Percentiles rank a stretch among this genome's conserved stretches.
phyloP scores from a whole-genome alignment of 2,888 invertebrate species.

The Epiblema foenella region DNA sequence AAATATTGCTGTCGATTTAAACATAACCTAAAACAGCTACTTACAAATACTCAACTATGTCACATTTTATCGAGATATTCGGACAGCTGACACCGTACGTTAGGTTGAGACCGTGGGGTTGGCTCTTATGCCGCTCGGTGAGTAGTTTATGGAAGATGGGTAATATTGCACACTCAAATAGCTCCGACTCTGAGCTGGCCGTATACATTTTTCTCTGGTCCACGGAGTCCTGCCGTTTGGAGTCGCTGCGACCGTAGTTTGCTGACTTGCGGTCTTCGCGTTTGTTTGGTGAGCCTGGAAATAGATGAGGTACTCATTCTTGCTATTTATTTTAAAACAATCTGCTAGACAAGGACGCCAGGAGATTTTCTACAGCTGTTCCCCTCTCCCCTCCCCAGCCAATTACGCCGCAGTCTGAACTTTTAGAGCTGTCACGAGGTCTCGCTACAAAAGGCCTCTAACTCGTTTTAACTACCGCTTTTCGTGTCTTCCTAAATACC shows the following conservation, averaged over 20 bases:
- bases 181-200: conserved; percentile 93
- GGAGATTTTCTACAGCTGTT: too few species aligned
- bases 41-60: conserved; percentile 97
- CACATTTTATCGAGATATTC: conserved; percentile 97
- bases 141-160: conserved; percentile 97
- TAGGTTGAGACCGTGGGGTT: conserved; percentile 87
- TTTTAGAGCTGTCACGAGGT: neutral
- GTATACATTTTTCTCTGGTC: conserved; percentile 87
- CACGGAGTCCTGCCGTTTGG: conserved; percentile 74
- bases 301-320: neutral
- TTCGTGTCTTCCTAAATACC: too few species aligned
- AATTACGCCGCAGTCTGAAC: neutral
- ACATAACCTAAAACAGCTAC: conserved; percentile 23
- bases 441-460: neutral
- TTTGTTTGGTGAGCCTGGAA: conserved; percentile 70
- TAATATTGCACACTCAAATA: conserved; percentile 93
- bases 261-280: conserved; percentile 81
- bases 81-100: conserved; percentile 95
- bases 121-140: conserved; percentile 91
- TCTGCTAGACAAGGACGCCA: too few species aligned
- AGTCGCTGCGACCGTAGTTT: conserved; percentile 76
- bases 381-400: too few species aligned
- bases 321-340: too few species aligned
- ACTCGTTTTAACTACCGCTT: neutral
- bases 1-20: conserved; percentile 15